Conservation (phyloP, 2,888 invertebrate species). For the Plagiodera versicolora region DNA sequence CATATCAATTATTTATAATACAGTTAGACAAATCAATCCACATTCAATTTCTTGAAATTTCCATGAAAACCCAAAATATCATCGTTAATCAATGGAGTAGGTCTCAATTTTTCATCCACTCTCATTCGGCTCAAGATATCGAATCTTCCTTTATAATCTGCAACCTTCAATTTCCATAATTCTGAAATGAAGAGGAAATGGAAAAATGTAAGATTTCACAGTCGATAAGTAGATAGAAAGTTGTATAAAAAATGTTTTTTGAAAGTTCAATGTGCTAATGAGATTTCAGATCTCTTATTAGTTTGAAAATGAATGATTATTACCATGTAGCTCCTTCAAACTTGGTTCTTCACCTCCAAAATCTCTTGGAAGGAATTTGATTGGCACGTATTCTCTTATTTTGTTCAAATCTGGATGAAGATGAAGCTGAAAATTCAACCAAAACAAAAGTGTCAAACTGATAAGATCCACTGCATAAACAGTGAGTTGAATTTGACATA, state of each 20-base stretch:
- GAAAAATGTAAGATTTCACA: no score
- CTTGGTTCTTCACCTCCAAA: conserved; percentile 45
- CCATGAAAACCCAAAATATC: conserved; percentile 40
- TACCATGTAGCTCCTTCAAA: conserved; percentile 63
- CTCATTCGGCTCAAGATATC: conserved; percentile 28
- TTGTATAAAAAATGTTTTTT: no score
- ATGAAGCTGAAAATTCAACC: conserved; percentile 32
- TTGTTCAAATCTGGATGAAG: conserved; percentile 32
- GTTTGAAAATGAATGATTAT: conserved; percentile 12
- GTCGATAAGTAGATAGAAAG: no score
- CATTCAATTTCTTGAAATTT: conserved; percentile 38
- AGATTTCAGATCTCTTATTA: no score
- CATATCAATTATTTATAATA: no score
- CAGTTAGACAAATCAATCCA: no score
- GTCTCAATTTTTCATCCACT: conserved; percentile 36
- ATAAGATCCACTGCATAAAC: no score
- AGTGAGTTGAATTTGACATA: no score
- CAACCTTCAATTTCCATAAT: conserved; percentile 31
- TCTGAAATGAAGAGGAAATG: conserved; percentile 29
- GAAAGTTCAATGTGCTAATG: no score
- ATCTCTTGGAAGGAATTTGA: conserved; percentile 38
- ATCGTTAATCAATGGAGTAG: conserved; percentile 32
- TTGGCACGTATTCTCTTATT: conserved; percentile 32
- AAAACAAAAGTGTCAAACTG: background rate
- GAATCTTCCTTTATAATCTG: conserved; percentile 32